Evolutionary conservation across 2,888 invertebrate genomes (phyloP), one percentile per base, ranked within the genome.

Genomic region (Agonopterix alstromeriana): DNA sequence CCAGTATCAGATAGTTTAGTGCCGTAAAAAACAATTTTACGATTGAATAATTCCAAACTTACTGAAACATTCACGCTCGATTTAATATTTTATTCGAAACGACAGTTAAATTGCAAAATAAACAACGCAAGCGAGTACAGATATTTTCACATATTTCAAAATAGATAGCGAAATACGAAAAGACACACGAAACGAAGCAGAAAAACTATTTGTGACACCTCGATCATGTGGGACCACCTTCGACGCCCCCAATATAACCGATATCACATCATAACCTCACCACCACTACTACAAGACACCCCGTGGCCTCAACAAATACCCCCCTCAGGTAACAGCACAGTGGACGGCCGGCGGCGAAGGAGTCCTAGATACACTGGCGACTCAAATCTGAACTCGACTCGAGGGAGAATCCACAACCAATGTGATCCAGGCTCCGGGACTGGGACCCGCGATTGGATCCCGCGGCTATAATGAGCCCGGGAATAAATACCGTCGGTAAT

Each of bases 131-230:
- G 48, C 48, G 47, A 45, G 48, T 41, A 51, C 50, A 53, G 48
- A 50, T 41, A 43, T 41, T 47, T 42, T 40, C 47, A 50, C 47
- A 48, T 52, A 53, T 56, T 54, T 54, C 54, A 53, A 53, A 47
- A 9, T 35, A 54, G 53, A 57, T 55, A 53, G 60, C 60, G 27
- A 61, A 63, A 70, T 58, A 58, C 59, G 63, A 55, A 56, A 50
- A 61, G 63, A 59, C 64, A 56, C 59, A 56, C 45, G 60, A 72
- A 78, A 72, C 72, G 71, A 74, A 70, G 67, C 70, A 67, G 67
- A 70, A 72, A 76, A 78, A 79, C 78, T 80, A 79, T 77, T 77
- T 76, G 75, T 68, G 75, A 70, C 79, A 76, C 79, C 73, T 76
- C 76, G 67, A 69, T 70, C 67, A 63, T 63, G 54, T 57, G 67